phyloP scores from a whole-genome alignment of 2,113 vertebrate species.

The Channa maculata region DNA sequence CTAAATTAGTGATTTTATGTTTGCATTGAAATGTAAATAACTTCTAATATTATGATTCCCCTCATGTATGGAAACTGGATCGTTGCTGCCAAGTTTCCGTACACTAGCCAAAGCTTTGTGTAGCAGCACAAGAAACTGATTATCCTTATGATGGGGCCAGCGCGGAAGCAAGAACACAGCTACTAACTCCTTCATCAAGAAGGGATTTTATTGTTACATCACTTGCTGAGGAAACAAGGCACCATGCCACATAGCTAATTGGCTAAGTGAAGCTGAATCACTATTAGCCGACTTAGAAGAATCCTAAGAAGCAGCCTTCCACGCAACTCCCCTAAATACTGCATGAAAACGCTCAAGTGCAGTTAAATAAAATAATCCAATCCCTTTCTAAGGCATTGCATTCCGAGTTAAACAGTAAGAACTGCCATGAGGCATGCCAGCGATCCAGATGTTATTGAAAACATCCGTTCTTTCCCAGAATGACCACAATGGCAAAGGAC shows the following conservation, averaged over 20 bases:
- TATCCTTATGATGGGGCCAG: constrained; percentile 10
- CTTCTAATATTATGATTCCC: neutral
- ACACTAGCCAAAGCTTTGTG: constrained; percentile 11
- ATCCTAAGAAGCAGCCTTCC: constrained; percentile 16
- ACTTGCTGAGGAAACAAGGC: constrained; percentile 49
- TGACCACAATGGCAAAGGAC: neutral
- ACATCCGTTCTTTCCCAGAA: neutral
- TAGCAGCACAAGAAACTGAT: constrained; percentile 5
- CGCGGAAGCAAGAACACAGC: constrained; percentile 18
- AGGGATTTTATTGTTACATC: constrained; percentile 51
- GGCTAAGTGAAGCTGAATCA: constrained; percentile 40
- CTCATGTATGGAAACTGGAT: neutral
- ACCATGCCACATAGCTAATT: constrained; percentile 47
- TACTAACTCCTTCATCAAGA: constrained; percentile 46
- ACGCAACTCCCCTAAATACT: constrained; percentile 27
- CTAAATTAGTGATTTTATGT: neutral
- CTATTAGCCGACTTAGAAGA: constrained; percentile 24
- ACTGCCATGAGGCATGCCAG: neutral
- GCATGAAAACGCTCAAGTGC: neutral
- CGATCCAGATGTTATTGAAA: neutral
- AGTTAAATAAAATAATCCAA: no score
- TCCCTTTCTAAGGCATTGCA: no score
- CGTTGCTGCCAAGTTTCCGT: constrained; percentile 8
- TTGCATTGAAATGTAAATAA: neutral
- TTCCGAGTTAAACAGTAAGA: no score